phyloP scores from a whole-genome alignment of 2,113 vertebrate species.

The Cathartes aura region DNA sequence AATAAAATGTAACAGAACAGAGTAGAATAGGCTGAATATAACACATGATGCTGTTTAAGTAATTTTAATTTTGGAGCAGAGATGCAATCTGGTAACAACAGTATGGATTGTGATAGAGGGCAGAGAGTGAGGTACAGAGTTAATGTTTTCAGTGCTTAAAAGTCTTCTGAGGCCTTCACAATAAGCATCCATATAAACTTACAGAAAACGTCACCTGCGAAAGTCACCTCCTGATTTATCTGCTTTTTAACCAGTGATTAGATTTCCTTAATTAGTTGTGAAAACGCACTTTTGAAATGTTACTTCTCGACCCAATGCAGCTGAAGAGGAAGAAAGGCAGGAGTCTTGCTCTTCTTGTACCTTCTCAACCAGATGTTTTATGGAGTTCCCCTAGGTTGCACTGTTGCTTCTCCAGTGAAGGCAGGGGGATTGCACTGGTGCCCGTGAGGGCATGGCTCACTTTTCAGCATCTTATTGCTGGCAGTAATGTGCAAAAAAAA shows the following conservation, averaged over 20 bases:
- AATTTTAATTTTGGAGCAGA: neutral
- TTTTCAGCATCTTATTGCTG: neutral
- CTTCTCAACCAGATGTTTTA: neutral
- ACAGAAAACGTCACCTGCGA: neutral
- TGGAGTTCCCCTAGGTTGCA: constrained; percentile 12
- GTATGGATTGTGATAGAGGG: neutral
- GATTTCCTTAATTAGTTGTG: neutral
- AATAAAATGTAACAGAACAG: neutral
- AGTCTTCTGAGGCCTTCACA: neutral
- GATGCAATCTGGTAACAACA: neutral
- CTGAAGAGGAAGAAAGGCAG: neutral
- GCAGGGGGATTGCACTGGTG: neutral
- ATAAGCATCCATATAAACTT: neutral
- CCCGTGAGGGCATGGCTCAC: neutral
- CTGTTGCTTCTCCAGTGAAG: constrained; percentile 39
- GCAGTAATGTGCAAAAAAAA: neutral
- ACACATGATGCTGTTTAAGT: neutral
- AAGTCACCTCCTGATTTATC: neutral
- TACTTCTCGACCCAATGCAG: neutral
- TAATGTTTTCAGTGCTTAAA: neutral
- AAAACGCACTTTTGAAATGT: neutral
- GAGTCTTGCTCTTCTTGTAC: neutral
- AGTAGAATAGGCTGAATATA: neutral
- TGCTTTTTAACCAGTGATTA: neutral
- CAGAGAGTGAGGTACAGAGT: neutral